Percentiles rank a stretch among this genome's conserved stretches.
phyloP scores from a whole-genome alignment of 1,140 invertebrate genomes.

The Conus betulinus region DNA sequence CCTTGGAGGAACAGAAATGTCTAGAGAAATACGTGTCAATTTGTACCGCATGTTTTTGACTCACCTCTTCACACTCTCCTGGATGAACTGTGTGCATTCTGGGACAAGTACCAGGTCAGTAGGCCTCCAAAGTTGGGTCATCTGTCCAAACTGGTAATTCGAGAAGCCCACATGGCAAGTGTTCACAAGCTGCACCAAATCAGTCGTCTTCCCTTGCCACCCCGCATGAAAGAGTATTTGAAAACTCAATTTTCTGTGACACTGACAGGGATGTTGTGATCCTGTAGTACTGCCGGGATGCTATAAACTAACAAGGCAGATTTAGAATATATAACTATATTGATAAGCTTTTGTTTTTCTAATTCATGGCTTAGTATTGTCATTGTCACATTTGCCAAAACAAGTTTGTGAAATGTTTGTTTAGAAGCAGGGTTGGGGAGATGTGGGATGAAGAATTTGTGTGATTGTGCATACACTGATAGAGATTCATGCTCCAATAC shows the following conservation, averaged over 20 bases:
- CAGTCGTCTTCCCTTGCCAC: constrained; percentile 49
- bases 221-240: constrained; percentile 51
- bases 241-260: constrained; percentile 50
- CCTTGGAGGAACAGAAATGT: constrained; percentile 41
- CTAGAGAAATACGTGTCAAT: constrained; percentile 20
- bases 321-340: not conserved
- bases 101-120: constrained; percentile 42
- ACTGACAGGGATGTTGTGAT: not conserved
- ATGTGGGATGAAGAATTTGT: no score
- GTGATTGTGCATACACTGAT: no score
- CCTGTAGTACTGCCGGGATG: not conserved
- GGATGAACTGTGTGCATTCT: constrained; percentile 52
- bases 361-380: not conserved
- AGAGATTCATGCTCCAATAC: no score
- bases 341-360: no score
- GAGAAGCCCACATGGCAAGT: constrained; percentile 40
- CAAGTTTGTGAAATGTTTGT: not conserved
- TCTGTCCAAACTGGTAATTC: constrained; percentile 50
- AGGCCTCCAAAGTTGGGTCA: constrained; percentile 53
- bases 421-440: not conserved
- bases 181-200: constrained; percentile 50
- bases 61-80: constrained; percentile 37
- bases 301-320: not conserved
- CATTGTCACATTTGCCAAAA: not conserved
- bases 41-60: constrained; percentile 27